phyloP scores from a whole-genome alignment of 2,113 vertebrate species.

The Crotalus viridis region DNA sequence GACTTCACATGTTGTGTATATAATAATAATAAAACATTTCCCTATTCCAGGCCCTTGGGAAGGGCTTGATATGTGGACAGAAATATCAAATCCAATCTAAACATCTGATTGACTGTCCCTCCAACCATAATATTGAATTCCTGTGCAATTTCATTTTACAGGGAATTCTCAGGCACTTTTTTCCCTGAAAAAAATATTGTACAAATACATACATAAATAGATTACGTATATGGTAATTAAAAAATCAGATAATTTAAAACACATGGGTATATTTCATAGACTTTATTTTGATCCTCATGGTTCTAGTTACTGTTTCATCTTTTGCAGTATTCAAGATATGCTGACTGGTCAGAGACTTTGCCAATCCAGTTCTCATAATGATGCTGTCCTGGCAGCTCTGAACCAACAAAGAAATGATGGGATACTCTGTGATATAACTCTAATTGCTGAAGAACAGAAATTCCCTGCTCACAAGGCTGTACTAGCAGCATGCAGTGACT shows the following conservation, averaged over 20 bases:
- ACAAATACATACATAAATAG: too few relatives aligned
- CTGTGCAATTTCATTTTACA: background rate
- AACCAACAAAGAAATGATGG: conserved; percentile 96
- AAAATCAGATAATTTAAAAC: background rate
- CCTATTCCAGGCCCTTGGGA: background rate
- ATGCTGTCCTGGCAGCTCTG: conserved; percentile 88
- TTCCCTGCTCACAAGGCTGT: conserved; percentile 96
- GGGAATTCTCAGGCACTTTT: background rate
- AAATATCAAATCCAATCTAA: background rate
- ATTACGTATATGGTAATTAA: background rate
- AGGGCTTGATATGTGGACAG: background rate
- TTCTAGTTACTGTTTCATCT: conserved; percentile 27
- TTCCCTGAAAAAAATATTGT: background rate
- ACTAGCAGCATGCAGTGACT: conserved; percentile 95
- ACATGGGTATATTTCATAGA: background rate
- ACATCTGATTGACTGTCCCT: background rate
- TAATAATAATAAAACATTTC: background rate
- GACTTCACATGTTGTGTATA: background rate
- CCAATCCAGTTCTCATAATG: conserved; percentile 93
- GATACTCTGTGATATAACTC: conserved; percentile 91
- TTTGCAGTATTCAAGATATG: conserved; percentile 85
- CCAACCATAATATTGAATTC: background rate
- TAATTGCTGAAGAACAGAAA: conserved; percentile 94
- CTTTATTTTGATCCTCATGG: background rate
- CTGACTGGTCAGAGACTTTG: conserved; percentile 96